These are phyloP conservation scores for Chloropsis hardwickii DNA, from an alignment of 2,113 vertebrate genomes.

Conservation along the genomic window DNA sequence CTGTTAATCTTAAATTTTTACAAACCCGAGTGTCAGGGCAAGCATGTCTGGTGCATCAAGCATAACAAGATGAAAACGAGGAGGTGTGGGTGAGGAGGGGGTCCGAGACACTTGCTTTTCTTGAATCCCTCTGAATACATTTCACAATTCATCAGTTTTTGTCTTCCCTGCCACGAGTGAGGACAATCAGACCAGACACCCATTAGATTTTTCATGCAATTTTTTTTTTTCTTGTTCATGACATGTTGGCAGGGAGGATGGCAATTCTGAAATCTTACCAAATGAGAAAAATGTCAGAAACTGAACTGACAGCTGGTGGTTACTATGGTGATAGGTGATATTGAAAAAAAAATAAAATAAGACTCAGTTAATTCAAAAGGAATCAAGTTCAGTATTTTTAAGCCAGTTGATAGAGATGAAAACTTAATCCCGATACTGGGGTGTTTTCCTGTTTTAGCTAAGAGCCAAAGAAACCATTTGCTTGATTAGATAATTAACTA, in stretches of 20 bases:
- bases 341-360: slow-evolving; percentile 80
- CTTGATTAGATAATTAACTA: slow-evolving; percentile 61
- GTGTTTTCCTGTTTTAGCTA: slow-evolving; percentile 67
- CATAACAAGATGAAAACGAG: slow-evolving; percentile 82
- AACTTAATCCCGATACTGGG: slow-evolving; percentile 76
- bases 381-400: slow-evolving; percentile 83
- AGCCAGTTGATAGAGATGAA: slow-evolving; percentile 78
- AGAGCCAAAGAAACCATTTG: slow-evolving; percentile 70
- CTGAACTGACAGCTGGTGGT: slow-evolving; percentile 89
- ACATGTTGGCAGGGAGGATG: slow-evolving; percentile 96
- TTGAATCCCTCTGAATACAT: slow-evolving; percentile 99
- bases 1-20: slow-evolving; percentile 83
- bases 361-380: slow-evolving; percentile 84
- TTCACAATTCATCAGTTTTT: slow-evolving; percentile 99
- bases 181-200: slow-evolving; percentile 99
- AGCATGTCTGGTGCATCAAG: slow-evolving; percentile 78
- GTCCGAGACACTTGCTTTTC: slow-evolving; percentile 92
- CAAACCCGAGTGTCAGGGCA: slow-evolving; percentile 80
- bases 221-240: slow-evolving; percentile 89
- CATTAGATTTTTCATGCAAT: slow-evolving; percentile 98
- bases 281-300: slow-evolving; percentile 99
- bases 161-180: slow-evolving; percentile 99
- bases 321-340: slow-evolving; percentile 93
- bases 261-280: slow-evolving; percentile 98
- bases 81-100: slow-evolving; percentile 76